Percentiles rank a stretch among this genome's conserved stretches.
Evolutionary conservation across 2,113 vertebrate genomes (phyloP).

Genomic region (Chiloscyllium plagiosum): DNA sequence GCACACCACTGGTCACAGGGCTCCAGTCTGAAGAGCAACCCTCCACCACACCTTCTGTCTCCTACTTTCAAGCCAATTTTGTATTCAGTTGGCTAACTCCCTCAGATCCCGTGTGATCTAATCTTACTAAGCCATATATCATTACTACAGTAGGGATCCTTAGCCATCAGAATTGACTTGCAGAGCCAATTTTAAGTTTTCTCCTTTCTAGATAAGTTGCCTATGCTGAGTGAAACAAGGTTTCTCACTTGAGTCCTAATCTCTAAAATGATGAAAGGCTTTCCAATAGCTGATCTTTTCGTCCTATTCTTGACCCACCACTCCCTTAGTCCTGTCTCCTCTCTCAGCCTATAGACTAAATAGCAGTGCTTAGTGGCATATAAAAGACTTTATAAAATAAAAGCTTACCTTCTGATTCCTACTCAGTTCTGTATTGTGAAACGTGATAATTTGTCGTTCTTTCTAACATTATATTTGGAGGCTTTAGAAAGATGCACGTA

Average conservation of each 20-base stretch:
- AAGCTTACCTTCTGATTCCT: background rate
- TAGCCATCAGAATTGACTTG: background rate
- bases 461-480: background rate
- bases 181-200: background rate
- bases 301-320: background rate
- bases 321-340: background rate
- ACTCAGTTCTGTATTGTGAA: background rate
- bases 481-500: background rate
- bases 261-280: background rate
- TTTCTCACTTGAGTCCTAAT: background rate
- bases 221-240: background rate
- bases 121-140: too few species aligned
- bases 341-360: too few species aligned
- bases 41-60: too few species aligned
- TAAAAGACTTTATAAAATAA: background rate
- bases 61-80: too few species aligned
- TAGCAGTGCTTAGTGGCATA: background rate
- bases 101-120: too few species aligned
- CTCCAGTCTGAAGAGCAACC: too few species aligned
- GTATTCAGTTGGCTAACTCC: too few species aligned
- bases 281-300: background rate
- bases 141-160: background rate
- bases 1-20: too few species aligned
- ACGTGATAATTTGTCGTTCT: background rate
- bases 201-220: background rate